A percentile compares a stretch with the other conserved stretches of the same genome.
Conservation (phyloP, 1,140 invertebrate species). For the Anastrepha ludens region DNA sequence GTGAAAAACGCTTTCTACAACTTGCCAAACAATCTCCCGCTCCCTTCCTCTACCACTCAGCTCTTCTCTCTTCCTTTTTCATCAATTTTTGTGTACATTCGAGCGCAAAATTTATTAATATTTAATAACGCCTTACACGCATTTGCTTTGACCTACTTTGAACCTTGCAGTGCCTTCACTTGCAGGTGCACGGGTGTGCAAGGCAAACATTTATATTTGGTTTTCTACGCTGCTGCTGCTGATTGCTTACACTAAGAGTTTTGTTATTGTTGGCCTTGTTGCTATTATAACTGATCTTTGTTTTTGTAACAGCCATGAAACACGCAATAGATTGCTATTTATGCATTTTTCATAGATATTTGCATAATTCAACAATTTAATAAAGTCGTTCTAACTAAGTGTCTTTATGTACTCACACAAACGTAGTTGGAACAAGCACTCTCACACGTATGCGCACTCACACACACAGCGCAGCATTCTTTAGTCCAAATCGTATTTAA, state of each 20-base stretch:
- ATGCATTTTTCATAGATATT: conserved; percentile 24
- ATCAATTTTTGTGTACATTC: background rate
- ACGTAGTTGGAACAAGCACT: background rate
- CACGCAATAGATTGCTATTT: conserved; percentile 34
- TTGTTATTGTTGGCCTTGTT: background rate
- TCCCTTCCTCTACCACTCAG: no score
- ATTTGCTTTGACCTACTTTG: background rate
- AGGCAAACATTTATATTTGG: background rate
- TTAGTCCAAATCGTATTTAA: background rate
- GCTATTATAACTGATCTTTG: background rate
- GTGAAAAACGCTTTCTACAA: no score
- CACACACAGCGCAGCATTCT: background rate
- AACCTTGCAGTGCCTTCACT: background rate
- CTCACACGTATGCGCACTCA: background rate
- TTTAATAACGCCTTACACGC: background rate
- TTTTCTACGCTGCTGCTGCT: background rate
- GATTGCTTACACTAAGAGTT: background rate
- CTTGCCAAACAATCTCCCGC: no score
- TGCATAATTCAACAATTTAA: conserved; percentile 49
- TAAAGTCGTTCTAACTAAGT: conserved; percentile 9
- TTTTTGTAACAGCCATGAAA: background rate
- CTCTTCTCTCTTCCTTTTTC: background rate
- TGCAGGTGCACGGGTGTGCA: background rate
- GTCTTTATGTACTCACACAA: background rate
- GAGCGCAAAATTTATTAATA: conserved; percentile 2